phyloP scores from a whole-genome alignment of 2,113 vertebrate genomes.

The Argyrosomus japonicus region DNA sequence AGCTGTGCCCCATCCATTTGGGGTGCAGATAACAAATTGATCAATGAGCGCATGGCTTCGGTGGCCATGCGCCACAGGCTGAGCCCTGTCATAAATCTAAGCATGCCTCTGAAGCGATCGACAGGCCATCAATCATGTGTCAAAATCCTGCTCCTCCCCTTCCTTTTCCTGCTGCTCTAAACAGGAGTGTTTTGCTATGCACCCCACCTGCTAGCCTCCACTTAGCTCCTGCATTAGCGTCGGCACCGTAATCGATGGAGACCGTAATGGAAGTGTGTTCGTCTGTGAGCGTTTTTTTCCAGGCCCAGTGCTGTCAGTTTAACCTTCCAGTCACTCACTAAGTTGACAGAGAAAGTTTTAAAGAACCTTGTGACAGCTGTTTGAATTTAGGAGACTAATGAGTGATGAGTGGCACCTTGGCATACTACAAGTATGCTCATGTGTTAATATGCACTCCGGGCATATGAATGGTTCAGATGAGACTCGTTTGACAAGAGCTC shows the following conservation, averaged over 20 bases:
- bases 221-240: constrained; percentile 60
- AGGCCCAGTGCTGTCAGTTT: constrained; percentile 58
- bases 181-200: constrained; percentile 26
- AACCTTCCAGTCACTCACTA: constrained; percentile 60
- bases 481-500: not conserved
- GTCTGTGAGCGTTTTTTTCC: constrained; percentile 49
- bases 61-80: constrained; percentile 59
- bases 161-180: constrained; percentile 42
- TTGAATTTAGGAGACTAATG: constrained; percentile 30
- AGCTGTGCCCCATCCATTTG: constrained; percentile 75
- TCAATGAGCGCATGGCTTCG: constrained; percentile 65
- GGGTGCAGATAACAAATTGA: constrained; percentile 73
- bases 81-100: constrained; percentile 73
- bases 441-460: constrained; percentile 5
- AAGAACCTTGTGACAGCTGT: constrained; percentile 49
- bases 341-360: constrained; percentile 54
- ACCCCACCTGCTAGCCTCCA: constrained; percentile 64
- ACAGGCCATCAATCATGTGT: constrained; percentile 79
- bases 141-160: constrained; percentile 58
- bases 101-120: constrained; percentile 75
- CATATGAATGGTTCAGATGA: not conserved
- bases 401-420: constrained; percentile 44
- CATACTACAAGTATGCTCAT: not conserved
- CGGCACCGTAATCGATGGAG: constrained; percentile 59
- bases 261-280: constrained; percentile 60